Conservation (phyloP, 2,797 vertebrate genomes). For the Anguilla marmorata region DNA sequence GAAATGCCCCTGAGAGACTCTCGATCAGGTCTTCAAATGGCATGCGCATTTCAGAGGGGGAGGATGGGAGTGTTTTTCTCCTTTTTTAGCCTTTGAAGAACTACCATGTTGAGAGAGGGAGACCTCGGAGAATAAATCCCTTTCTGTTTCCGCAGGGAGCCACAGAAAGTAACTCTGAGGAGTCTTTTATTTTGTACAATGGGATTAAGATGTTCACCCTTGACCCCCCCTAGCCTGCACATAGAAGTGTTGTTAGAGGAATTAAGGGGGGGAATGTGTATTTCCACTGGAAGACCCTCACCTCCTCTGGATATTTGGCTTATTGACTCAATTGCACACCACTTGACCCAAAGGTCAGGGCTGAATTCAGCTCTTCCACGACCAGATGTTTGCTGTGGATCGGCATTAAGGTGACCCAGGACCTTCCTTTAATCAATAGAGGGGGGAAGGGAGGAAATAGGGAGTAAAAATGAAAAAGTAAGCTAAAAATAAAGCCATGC, state of each 20-base stretch:
- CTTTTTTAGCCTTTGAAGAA: slow-evolving; percentile 16
- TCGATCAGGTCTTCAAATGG: background rate
- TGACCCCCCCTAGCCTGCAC: slow-evolving; percentile 53
- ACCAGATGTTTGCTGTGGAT: slow-evolving; percentile 62
- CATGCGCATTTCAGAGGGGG: background rate
- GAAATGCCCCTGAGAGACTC: background rate
- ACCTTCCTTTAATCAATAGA: slow-evolving; percentile 42
- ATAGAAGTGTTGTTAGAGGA: slow-evolving; percentile 36
- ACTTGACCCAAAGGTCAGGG: slow-evolving; percentile 72
- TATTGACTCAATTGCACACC: slow-evolving; percentile 67
- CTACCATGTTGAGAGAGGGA: background rate
- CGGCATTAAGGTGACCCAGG: slow-evolving; percentile 52
- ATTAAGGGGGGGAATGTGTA: slow-evolving; percentile 45
- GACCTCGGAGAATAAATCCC: background rate
- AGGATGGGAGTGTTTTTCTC: background rate
- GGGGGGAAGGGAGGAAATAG: slow-evolving; percentile 20
- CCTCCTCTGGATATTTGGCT: slow-evolving; percentile 57
- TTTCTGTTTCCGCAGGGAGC: slow-evolving; percentile 24
- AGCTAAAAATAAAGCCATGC: slow-evolving; percentile 50
- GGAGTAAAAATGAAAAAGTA: slow-evolving; percentile 57
- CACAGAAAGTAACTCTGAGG: slow-evolving; percentile 9
- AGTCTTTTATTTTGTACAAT: slow-evolving; percentile 60
- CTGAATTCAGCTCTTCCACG: slow-evolving; percentile 62
- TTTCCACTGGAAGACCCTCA: slow-evolving; percentile 60
- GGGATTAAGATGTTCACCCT: slow-evolving; percentile 71